Conservation (phyloP, 1,140 invertebrate genomes). For the Meloidogyne hapla region DNA sequence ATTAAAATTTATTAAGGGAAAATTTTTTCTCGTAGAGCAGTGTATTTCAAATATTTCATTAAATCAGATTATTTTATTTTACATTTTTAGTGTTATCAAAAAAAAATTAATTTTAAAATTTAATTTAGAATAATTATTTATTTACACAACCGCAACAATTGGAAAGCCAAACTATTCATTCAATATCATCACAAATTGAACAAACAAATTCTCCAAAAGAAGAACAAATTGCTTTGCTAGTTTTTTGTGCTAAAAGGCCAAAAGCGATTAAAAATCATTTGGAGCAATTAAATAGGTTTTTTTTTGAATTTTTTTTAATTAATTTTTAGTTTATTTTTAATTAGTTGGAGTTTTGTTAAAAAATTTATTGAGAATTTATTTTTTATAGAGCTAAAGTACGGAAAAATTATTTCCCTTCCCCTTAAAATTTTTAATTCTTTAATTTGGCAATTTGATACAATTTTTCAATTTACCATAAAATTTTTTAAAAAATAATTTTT, state of each 20-base stretch:
- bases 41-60: no score
- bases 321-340: neutral
- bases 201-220: neutral
- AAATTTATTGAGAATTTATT: no score
- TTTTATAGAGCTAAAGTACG: no score
- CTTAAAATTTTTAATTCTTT: no score
- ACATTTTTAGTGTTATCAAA: no score
- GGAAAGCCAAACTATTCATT: neutral
- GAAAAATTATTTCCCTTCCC: no score
- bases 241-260: slow-evolving; percentile 65
- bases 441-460: no score
- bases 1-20: no score
- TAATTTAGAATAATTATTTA: neutral
- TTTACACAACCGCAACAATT: neutral
- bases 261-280: slow-evolving; percentile 65
- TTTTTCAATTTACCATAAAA: no score
- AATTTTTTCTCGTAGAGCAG: no score
- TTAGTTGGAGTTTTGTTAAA: neutral
- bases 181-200: neutral
- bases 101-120: neutral
- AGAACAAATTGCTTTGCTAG: slow-evolving; percentile 61
- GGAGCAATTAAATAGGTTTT: slow-evolving; percentile 62
- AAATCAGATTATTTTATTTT: no score
- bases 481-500: neutral
- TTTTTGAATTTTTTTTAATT: neutral